Conservation (phyloP, 2,888 invertebrate genomes). For the Drosophila gaucha region DNA sequence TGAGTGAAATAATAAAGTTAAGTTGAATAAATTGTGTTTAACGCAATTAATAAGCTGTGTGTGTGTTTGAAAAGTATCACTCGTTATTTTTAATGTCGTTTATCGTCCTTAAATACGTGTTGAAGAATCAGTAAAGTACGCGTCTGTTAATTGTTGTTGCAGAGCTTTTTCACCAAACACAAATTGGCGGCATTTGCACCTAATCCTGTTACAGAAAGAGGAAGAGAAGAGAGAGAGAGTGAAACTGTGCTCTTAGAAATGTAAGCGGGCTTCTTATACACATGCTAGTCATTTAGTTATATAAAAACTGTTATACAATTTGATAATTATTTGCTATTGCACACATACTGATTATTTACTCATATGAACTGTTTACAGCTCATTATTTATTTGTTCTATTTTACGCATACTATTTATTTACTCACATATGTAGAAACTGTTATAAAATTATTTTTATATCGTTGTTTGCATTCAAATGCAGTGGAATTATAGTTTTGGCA, state of each 20-base stretch:
- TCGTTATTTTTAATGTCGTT: background rate
- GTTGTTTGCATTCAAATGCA: no score
- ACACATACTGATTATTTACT: background rate
- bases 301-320: no score
- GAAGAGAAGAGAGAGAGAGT: background rate
- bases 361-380: background rate
- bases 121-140: background rate
- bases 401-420: background rate
- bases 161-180: background rate
- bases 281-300: no score
- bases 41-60: background rate
- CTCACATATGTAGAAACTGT: background rate
- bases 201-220: background rate
- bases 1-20: background rate
- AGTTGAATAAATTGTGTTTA: background rate
- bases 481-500: no score
- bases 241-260: background rate
- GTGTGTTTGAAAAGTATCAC: background rate
- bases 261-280: background rate
- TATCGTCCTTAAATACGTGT: background rate
- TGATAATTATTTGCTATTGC: no score
- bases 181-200: conserved; percentile 7
- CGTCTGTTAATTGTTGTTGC: background rate
- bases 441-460: background rate
- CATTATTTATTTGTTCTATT: background rate